Evolutionary conservation across 2,797 vertebrate genomes (phyloP), one percentile per base, ranked within the genome.

Genomic region (Coendou prehensilis): DNA sequence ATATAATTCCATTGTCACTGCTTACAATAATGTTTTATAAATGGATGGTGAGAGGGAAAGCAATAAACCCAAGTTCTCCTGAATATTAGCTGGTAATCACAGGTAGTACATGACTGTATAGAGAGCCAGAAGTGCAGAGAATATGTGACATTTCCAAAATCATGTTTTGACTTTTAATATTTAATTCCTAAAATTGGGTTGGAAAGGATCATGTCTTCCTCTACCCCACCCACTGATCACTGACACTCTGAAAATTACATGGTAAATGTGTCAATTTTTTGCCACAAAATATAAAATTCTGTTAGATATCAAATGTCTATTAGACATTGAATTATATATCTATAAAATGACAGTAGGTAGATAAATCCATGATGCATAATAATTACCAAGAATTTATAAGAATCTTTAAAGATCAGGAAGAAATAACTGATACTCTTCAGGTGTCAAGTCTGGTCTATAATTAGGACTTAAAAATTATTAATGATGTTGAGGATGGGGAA

Each of bases 341-440:
- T 71, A 28, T 22, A 59, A 92, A 93, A 92, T 18, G 6, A 82
- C 47, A 56, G 9, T 54, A 41, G 59, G 54, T 71, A 63, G 59
- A 50, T 47, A 67, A 73, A 69, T 67, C 23, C 52, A 87, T 71
- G 6, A 69, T 50, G 5, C 4, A n/a, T 71, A 57, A 23, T 71
- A 80, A 47, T 89, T 84, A 85, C 9, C 14, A 89, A 86, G 17
- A 5, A 52, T 76, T 63, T n/a, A 8, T 54, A 13, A 91, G 28
- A 87, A 45, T 81, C n/a, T 83, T 89, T 22, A 80, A 73, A 89
- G 14, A 64, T 96, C 56, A 75, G 22, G 15, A 71, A 75, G 84
- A 95, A 20, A 22, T 37, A n/a, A 33, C 1, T 52, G 17, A 64
- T 75, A 6, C 78, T 83, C 8, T 50, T 84, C 37, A 75, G 17